phyloP scores from a whole-genome alignment of 2,888 invertebrate species.

The Parnassius smintheus region DNA sequence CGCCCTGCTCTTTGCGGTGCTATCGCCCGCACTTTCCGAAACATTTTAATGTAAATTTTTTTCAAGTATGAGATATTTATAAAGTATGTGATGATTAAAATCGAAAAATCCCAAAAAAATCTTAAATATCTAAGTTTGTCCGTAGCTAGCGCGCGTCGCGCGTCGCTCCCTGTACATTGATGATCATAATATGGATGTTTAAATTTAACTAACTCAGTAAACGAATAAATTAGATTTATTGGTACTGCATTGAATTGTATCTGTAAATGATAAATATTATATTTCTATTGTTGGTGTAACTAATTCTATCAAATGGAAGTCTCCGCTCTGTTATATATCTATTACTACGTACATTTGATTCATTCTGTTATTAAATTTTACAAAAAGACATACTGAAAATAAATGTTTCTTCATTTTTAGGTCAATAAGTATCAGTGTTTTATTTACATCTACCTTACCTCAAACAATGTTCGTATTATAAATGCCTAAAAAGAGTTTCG shows the following conservation, averaged over 20 bases:
- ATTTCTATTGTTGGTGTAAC: constrained; percentile 78
- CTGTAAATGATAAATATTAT: constrained; percentile 79
- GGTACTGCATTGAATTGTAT: constrained; percentile 74
- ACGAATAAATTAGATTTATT: constrained; percentile 78
- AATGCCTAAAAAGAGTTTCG: too few relatives aligned
- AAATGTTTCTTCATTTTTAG: constrained; percentile 88
- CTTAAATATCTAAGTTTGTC: constrained; percentile 50
- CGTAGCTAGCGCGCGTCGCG: constrained; percentile 39
- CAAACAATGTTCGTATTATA: not conserved
- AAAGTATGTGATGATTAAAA: constrained; percentile 77
- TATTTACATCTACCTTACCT: constrained; percentile 50
- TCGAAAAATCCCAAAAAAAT: constrained; percentile 62
- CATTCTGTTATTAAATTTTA: constrained; percentile 82
- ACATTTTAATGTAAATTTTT: constrained; percentile 78
- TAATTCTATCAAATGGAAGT: constrained; percentile 68
- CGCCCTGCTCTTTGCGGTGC: constrained; percentile 47
- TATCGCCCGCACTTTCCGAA: constrained; percentile 62
- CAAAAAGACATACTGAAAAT: constrained; percentile 85
- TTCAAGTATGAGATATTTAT: constrained; percentile 80
- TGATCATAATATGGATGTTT: constrained; percentile 66
- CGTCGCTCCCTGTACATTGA: constrained; percentile 55
- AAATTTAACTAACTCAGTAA: constrained; percentile 73
- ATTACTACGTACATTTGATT: constrained; percentile 65
- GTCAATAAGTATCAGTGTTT: constrained; percentile 83
- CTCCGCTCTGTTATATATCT: constrained; percentile 74